Base-by-base conservation (phyloP, 92 coral and sea anemone species). In the Heteractis magnifica region DNA sequence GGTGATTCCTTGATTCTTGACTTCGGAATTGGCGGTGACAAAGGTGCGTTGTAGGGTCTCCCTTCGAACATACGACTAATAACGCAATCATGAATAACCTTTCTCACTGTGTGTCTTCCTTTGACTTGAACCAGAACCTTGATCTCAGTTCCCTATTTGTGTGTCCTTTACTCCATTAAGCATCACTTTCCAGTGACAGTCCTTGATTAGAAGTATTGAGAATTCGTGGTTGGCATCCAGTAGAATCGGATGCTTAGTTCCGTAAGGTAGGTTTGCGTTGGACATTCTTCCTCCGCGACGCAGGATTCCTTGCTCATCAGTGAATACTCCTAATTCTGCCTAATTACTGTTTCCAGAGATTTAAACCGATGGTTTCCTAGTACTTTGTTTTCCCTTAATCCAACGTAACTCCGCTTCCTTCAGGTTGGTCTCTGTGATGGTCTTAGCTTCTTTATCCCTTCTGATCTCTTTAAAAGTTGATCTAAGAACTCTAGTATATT, bases 131-230 rank as follows among this genome's bases (percentile, higher is more conserved):
- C 85, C 95, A 91, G 81, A 85, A 88, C 19, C 72, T 88, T 58
- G 85, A 79, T 23, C 90, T 78, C 56, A 91, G 52, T 55, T 91
- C 88, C 8, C n/a, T n/a, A n/a, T n/a, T n/a, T n/a, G 90, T 83
- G 10, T 91, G 10, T 82, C 94, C 85, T 91, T 91, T 21, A 91
- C 91, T 58, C 94, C 90, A 75, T 80, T 50, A 52, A 82, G 92
- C 91, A 78, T 82, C 52, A 91, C 88, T 5, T 64, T 62, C 53
- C 14, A 14, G 75, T 79, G 75, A 68, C 75, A 79, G 20, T 79
- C 51, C 5, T 16, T 15, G 48, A 79, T 62, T 23, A 79, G 41
- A 59, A 79, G 75, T 55, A 5, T 19, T 56, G 65, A 19, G 51
- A 77, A 19, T 18, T 77, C 19, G 21, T 77, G 70, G 8, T 19